These are phyloP conservation scores for Neoascia interrupta DNA, from an alignment of 2,888 invertebrate species.

Conservation along the genomic window DNA sequence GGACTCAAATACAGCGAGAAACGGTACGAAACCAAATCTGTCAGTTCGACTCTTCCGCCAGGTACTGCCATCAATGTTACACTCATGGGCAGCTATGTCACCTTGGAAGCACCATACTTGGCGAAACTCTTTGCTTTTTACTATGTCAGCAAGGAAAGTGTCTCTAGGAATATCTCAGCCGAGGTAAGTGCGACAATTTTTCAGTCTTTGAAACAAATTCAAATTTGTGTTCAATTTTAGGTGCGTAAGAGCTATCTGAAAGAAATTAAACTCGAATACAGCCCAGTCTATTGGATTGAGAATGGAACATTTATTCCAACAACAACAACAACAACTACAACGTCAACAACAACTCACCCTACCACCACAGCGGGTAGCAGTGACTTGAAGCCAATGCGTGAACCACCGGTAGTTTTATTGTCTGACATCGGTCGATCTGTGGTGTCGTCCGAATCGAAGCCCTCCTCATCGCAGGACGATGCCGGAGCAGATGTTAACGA, in stretches of 20 bases:
- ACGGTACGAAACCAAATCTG: slow-evolving; percentile 80
- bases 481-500: slow-evolving; percentile 70
- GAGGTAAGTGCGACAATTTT: slow-evolving; percentile 72
- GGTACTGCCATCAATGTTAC: slow-evolving; percentile 92
- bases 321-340: slow-evolving; percentile 84
- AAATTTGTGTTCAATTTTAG: slow-evolving; percentile 70
- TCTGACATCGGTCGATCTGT: slow-evolving; percentile 73
- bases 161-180: slow-evolving; percentile 76
- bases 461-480: slow-evolving; percentile 23
- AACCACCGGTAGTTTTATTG: slow-evolving; percentile 78
- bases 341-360: slow-evolving; percentile 82
- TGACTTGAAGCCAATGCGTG: slow-evolving; percentile 80
- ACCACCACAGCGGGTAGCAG: slow-evolving; percentile 81
- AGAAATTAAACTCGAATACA: slow-evolving; percentile 86
- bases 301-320: slow-evolving; percentile 90
- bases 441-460: slow-evolving; percentile 50
- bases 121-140: slow-evolving; percentile 85
- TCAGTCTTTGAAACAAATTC: too few relatives aligned
- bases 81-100: slow-evolving; percentile 86
- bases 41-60: slow-evolving; percentile 85
- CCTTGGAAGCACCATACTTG: slow-evolving; percentile 87
- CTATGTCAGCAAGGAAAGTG: slow-evolving; percentile 76
- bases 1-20: slow-evolving; percentile 82
- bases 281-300: slow-evolving; percentile 87
- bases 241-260: slow-evolving; percentile 83